These are phyloP conservation scores for Lasioglossum marginatum DNA, from an alignment of 2,888 invertebrate species.

Conservation along the genomic window DNA sequence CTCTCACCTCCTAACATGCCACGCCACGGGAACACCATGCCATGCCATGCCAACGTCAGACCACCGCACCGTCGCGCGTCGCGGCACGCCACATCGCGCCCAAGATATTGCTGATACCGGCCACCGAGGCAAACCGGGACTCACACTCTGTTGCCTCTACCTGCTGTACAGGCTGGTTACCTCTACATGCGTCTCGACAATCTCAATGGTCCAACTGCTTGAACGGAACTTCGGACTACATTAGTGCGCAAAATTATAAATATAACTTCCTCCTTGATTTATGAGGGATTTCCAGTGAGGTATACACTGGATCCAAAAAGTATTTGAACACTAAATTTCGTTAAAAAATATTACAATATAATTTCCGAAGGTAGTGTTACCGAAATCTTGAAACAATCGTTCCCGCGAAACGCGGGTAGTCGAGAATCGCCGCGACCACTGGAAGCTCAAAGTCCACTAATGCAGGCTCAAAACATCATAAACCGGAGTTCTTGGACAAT, in stretches of 20 bases:
- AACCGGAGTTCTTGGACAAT: constrained; percentile 8
- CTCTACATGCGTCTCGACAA: neutral
- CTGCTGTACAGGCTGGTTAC: constrained; percentile 1
- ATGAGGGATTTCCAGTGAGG: no score
- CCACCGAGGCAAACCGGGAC: constrained; percentile 51
- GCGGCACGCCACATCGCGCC: constrained; percentile 13
- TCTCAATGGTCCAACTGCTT: neutral
- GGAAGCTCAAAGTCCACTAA: neutral
- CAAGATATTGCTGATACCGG: constrained; percentile 32
- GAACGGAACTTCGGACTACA: no score
- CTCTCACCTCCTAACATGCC: constrained; percentile 40
- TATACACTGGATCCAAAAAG: no score
- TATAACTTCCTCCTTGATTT: no score
- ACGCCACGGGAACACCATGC: constrained; percentile 10
- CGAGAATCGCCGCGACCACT: neutral
- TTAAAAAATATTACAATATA: neutral
- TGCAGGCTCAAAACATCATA: neutral
- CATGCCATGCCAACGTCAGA: neutral
- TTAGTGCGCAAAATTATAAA: no score
- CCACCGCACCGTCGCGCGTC: neutral
- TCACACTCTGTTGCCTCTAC: constrained; percentile 52
- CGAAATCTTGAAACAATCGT: neutral
- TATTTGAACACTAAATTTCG: no score
- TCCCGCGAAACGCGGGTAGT: neutral
- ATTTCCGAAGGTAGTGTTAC: neutral